Evolutionary conservation across 2,888 invertebrate genomes (phyloP), one percentile per base, ranked within the genome.

Genomic region (Drosophila melanocephala): DNA sequence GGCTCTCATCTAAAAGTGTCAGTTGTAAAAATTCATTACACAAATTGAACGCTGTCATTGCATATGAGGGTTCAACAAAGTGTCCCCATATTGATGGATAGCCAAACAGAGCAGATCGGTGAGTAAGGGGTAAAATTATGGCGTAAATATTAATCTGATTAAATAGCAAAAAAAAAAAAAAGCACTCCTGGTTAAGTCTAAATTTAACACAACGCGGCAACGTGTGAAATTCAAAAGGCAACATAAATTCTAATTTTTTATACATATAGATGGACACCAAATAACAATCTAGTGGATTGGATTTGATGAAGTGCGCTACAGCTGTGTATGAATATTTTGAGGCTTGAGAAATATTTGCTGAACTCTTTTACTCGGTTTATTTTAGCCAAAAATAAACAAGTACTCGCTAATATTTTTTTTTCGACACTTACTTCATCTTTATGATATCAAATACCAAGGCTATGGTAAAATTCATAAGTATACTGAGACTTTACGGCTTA

Each of bases 1-100:
- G 32, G 12, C 66, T 42, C 61, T 68, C 65, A 65, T 79, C 59
- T 32, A 52, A 58, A 63, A 56, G 12, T 65, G 77, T 63, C 61
- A 57, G 32, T 28, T 39, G 39, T 60, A 22, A 69, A 68, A 88
- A 81, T 78, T 79, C 89, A 89, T 90, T 86, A 90, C 53, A 73
- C 76, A 86, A 87, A 90, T 90, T 83, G 77, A 75, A 42, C 33
- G 32, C 50, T 63, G 57, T 42, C 58, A 53, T 64, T 53, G 66
- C 74, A 62, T 44, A 53, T 64, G 68, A 68, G 55, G 62, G 55
- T 67, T 52, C 37, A 44, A 35, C 37, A 33, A 32, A 26, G 19
- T 42, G 30, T 50, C 5, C 12, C 63, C n/a, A n/a, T 0, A 52
- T 68, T 68, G 68, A 81, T 75, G 62, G 75, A 75, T 81, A 72